A percentile compares a stretch with the other conserved stretches of the same genome.
Conservation (phyloP, 2,888 invertebrate species). For the Megalurothrips usitatus region DNA sequence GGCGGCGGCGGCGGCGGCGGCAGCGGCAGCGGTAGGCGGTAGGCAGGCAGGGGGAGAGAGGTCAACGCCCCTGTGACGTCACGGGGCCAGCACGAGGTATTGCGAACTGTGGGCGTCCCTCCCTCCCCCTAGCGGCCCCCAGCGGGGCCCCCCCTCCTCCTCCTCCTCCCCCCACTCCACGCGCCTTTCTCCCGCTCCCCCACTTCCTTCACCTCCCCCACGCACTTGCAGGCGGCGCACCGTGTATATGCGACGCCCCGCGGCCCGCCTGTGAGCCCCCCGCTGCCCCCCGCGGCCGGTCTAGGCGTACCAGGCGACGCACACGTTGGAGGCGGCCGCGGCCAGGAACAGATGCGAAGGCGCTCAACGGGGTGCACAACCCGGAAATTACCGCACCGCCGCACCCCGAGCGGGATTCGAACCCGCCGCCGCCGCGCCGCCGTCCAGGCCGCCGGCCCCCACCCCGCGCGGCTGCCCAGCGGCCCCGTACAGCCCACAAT, state of each 20-base stretch:
- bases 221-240: neutral
- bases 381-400: too few species aligned
- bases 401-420: too few species aligned
- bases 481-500: too few species aligned
- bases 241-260: too few species aligned
- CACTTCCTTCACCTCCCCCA: neutral
- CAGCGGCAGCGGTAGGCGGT: neutral
- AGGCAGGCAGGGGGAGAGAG: neutral
- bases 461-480: too few species aligned
- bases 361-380: too few species aligned
- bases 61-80: constrained; percentile 10
- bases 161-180: neutral
- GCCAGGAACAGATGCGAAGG: neutral
- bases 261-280: too few species aligned
- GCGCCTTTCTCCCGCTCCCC: neutral
- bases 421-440: too few species aligned
- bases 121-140: neutral
- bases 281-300: too few species aligned
- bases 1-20: neutral
- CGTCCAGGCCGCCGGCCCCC: too few species aligned
- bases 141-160: neutral
- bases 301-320: neutral
- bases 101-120: constrained; percentile 4
- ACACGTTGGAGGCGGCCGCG: neutral
- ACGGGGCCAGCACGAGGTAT: neutral